phyloP scores from a whole-genome alignment of 1,140 invertebrate species.

The Psix sp. region DNA sequence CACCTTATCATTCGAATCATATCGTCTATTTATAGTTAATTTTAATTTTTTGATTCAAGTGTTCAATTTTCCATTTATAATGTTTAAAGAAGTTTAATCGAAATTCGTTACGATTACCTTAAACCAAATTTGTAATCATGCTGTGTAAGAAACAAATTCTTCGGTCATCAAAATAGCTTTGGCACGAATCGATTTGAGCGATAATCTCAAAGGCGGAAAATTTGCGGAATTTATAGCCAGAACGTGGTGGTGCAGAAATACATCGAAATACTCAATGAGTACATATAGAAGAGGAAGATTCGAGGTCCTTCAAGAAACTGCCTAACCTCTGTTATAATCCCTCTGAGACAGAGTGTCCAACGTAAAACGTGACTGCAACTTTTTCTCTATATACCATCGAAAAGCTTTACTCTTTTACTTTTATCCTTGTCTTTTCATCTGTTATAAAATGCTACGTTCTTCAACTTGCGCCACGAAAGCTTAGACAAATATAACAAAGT shows the following conservation, averaged over 20 bases:
- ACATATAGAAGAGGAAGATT: slow-evolving; percentile 11
- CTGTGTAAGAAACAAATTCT: too few relatives aligned
- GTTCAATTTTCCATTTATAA: too few relatives aligned
- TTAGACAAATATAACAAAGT: slow-evolving; percentile 22
- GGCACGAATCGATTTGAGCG: too few relatives aligned
- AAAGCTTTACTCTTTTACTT: slow-evolving; percentile 33
- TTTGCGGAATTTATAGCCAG: too few relatives aligned
- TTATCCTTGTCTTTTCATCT: slow-evolving; percentile 47
- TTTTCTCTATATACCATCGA: slow-evolving; percentile 37
- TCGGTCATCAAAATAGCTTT: too few relatives aligned
- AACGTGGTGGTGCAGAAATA: slow-evolving; percentile 9
- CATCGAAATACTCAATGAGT: slow-evolving; percentile 32
- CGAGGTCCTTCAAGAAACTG: slow-evolving; percentile 19
- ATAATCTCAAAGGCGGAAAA: background rate
- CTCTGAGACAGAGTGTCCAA: slow-evolving; percentile 22
- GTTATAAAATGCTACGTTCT: slow-evolving; percentile 31
- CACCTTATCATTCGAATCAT: too few relatives aligned
- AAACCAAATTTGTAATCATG: too few relatives aligned
- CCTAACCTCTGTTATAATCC: slow-evolving; percentile 48
- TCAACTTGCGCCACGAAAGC: slow-evolving; percentile 31
- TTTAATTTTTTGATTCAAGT: too few relatives aligned
- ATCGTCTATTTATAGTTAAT: too few relatives aligned
- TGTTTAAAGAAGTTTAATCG: too few relatives aligned
- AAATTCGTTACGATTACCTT: too few relatives aligned
- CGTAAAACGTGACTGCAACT: slow-evolving; percentile 41